phyloP scores from a whole-genome alignment of 2,888 invertebrate genomes.

The Drosophila atripex region DNA sequence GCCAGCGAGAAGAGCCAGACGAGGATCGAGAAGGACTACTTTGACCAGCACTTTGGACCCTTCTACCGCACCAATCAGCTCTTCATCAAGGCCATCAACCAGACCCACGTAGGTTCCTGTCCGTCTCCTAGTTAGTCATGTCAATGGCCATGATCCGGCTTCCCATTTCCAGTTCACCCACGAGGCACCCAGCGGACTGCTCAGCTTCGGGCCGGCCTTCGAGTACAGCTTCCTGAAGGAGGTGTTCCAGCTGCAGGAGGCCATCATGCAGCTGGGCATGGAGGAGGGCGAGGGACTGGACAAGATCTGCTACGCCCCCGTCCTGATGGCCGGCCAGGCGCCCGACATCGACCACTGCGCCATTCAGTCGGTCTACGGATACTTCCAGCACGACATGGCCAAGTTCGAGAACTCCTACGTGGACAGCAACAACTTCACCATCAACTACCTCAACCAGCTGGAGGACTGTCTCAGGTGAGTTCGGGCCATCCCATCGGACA shows the following conservation, averaged over 20 bases:
- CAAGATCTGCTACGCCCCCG: conserved; percentile 94
- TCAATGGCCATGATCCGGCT: no score
- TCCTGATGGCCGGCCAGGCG: conserved; percentile 87
- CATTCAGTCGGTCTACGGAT: conserved; percentile 92
- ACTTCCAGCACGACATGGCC: conserved; percentile 87
- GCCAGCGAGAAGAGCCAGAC: conserved; percentile 92
- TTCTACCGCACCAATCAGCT: conserved; percentile 96
- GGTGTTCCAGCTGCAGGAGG: conserved; percentile 88
- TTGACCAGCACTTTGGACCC: conserved; percentile 93
- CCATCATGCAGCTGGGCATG: conserved; percentile 86
- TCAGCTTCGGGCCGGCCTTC: conserved; percentile 91
- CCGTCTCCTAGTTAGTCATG: no score
- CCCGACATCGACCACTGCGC: conserved; percentile 88
- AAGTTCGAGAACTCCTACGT: conserved; percentile 84
- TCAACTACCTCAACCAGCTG: conserved; percentile 82
- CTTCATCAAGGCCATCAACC: conserved; percentile 88
- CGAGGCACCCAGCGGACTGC: conserved; percentile 83
- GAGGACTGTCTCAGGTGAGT: conserved; percentile 82
- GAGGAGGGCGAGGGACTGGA: conserved; percentile 85
- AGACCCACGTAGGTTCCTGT: conserved; percentile 70
- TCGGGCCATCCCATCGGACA: no score
- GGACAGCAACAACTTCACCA: conserved; percentile 82
- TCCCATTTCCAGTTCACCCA: conserved; percentile 76
- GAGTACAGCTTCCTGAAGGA: conserved; percentile 89
- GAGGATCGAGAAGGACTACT: conserved; percentile 93